These are phyloP conservation scores for Odontesthes bonariensis DNA, from an alignment of 2,113 vertebrate genomes.

Conservation along the genomic window DNA sequence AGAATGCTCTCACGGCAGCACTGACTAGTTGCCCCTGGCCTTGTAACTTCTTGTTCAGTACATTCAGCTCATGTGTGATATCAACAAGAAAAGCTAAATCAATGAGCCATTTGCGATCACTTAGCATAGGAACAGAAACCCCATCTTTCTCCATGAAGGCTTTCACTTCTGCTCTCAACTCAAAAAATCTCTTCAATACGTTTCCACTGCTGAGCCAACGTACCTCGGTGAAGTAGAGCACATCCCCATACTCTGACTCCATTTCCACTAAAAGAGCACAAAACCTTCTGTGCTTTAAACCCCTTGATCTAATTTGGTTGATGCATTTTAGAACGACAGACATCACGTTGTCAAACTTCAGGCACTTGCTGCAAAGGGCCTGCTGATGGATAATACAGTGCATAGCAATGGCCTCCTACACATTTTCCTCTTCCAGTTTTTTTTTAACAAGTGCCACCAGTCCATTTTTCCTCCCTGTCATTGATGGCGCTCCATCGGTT, in stretches of 20 bases:
- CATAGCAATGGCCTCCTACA: not conserved
- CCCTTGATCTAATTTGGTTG: slow-evolving; percentile 5
- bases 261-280: not conserved
- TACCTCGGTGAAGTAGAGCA: slow-evolving; percentile 25
- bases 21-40: slow-evolving; percentile 3
- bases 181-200: slow-evolving; percentile 9
- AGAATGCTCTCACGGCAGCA: slow-evolving; percentile 11
- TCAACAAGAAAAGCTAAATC: slow-evolving; percentile 9
- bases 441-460: not conserved
- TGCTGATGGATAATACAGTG: slow-evolving; percentile 20
- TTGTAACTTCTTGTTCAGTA: slow-evolving; percentile 15
- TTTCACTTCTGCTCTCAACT: not conserved
- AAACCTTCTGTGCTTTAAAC: slow-evolving; percentile 5
- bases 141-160: slow-evolving; percentile 21
- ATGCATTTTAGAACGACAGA: slow-evolving; percentile 10
- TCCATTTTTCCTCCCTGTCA: not conserved
- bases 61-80: slow-evolving; percentile 7
- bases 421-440: slow-evolving; percentile 21
- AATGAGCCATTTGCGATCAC: not conserved
- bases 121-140: not conserved
- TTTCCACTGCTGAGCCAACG: slow-evolving; percentile 8
- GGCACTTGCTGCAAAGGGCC: slow-evolving; percentile 7
- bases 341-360: slow-evolving; percentile 22
- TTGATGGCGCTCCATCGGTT: too few species aligned
- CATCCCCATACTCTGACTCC: not conserved